Evolutionary conservation across 1,140 invertebrate species (phyloP).

Genomic region (Augochlora pura): DNA sequence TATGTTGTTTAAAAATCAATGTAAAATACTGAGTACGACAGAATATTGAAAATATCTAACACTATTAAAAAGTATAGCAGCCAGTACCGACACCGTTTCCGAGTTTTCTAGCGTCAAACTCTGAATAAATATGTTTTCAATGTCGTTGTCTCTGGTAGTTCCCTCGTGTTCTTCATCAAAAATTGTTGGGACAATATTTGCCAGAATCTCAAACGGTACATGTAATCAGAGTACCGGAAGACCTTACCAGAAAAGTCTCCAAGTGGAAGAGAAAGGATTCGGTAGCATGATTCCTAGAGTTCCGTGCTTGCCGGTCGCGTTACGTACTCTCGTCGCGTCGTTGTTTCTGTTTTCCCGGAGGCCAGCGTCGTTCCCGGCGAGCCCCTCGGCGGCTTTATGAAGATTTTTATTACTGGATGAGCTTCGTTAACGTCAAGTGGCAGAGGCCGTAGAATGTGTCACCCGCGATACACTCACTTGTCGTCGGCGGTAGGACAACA

Average conservation of each 20-base stretch:
- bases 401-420: slow-evolving; percentile 50
- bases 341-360: slow-evolving; percentile 30
- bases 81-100: no score
- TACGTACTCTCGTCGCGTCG: neutral
- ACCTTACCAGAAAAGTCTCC: slow-evolving; percentile 61
- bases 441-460: slow-evolving; percentile 19
- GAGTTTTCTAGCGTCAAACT: no score
- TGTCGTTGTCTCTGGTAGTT: no score
- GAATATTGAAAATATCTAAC: no score
- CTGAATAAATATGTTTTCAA: no score
- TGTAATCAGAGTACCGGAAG: neutral
- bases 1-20: no score
- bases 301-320: slow-evolving; percentile 33
- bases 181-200: no score
- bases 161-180: no score
- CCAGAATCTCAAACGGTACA: no score
- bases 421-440: slow-evolving; percentile 49
- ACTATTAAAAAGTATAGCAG: no score
- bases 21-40: no score
- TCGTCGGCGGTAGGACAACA: slow-evolving; percentile 38
- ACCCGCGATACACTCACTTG: slow-evolving; percentile 20
- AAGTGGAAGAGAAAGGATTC: slow-evolving; percentile 51
- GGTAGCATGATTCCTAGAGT: slow-evolving; percentile 41
- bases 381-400: slow-evolving; percentile 24
- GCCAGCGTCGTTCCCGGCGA: slow-evolving; percentile 7